Base-by-base conservation (phyloP, 2,113 vertebrate species). In the Microcebus griseorufus region DNA sequence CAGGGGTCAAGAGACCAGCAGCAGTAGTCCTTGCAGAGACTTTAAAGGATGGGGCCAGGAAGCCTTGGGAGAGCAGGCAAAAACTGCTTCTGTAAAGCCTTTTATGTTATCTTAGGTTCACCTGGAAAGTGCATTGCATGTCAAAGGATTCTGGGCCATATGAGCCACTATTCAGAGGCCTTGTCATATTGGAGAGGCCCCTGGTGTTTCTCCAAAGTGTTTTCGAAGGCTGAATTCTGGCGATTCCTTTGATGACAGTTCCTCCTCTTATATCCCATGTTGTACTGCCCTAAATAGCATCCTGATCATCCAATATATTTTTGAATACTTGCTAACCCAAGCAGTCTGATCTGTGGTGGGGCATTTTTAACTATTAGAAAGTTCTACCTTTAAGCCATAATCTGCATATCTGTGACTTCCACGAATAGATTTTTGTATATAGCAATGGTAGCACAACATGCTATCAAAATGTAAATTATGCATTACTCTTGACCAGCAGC, bases 1-100 rank as follows among this genome's bases (percentile, higher is more conserved):
- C 10, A 12, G 9, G 75, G 6, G 5, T 39, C 10, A 64, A 55
- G 32, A 89, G 9, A 25, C 2, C 12, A 72, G n/a, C 0, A 6
- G 1, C 0, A 6, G 1, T 53, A 34, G 13, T 34, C n/a, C 65
- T 53, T 62, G 4, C 9, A 45, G 14, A 64, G 25, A 16, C 9
- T 80, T 27, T 34, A 22, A 51, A 70, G 45, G 45, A 42, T 8
- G 8, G 8, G 12, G 5, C 2, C 23, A 51, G 51, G 37, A 7
- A 65, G 3, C 45, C 58, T 22, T 51, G 34, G 6, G 27, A 83
- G 20, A 84, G 3, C 2, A 87, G 34, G 25, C 34, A n/a, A 70
- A 72, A 65, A 2, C 27, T 45, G 27, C 18, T 72, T 16, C 48
- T 34, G 1, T 27, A 58, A 70, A 39, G 64, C 3, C 29, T 73